Evolutionary conservation across 1,140 invertebrate genomes (phyloP), one percentile per base, ranked within the genome.

Genomic region (Leptinotarsa texana): DNA sequence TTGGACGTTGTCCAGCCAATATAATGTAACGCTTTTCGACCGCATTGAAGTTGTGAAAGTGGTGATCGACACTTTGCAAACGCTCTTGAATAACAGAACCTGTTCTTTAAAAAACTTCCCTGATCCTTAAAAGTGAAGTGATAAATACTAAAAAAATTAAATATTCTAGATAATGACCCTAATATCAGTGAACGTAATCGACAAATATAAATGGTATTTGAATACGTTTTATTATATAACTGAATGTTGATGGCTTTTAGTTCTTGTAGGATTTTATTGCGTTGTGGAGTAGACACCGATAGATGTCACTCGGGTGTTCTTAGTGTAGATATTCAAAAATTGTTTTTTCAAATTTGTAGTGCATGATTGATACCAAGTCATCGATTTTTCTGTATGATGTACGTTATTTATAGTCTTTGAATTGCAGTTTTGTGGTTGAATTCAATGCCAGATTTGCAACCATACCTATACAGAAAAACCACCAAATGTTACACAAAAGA

Each of bases 161-260:
- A 51, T 42, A n/a, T 15, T 13, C 1, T 15, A n/a, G 42, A 69
- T 42, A 69, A 80, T 80, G 79, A 80, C 79, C 49, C 67, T 80
- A 13, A 78, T 80, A 47, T 73, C 75, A 47, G 74, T 80, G 70
- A 80, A 74, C 69, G 79, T 80, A 33, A 75, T 80, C 72, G 77
- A 78, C 75, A 73, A 74, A 74, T 74, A 79, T 72, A 80, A 80
- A 80, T 80, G 79, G 79, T 80, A 80, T 72, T 66, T 13, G 21
- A 42, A 22, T 6, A 4, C 49, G 33, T 51, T 70, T 70, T 22
- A 68, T 68, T 11, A 42, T 21, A 18, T 57, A 57, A 57, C 17
- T 57, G 51, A 57, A 57, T 57, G 51, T 57, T 57, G 51, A 57
- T 57, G 15, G 51, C 51, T 57, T 57, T 57, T 42, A 4, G 51